phyloP scores from a whole-genome alignment of 1,140 invertebrate genomes.

The Maniola jurtina region DNA sequence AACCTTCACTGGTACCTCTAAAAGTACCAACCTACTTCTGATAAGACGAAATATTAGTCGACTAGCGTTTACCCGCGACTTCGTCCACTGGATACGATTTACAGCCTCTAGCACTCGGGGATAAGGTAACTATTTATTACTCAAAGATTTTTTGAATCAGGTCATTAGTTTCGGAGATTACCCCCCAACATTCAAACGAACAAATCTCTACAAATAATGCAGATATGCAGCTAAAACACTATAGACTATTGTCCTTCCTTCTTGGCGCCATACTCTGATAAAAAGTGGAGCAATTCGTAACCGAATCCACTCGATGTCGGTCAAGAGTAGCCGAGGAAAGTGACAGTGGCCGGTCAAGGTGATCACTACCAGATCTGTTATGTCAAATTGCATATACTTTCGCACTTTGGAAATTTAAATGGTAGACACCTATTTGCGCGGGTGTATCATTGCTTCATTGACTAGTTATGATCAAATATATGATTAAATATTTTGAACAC shows the following conservation, averaged over 20 bases:
- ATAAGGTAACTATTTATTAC: too few relatives aligned
- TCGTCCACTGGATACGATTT: too few relatives aligned
- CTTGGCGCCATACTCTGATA: conserved; percentile 6
- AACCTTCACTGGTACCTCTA: too few relatives aligned
- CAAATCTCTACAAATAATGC: too few relatives aligned
- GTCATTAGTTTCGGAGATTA: too few relatives aligned
- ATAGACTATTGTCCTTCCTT: neutral
- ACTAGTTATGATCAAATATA: neutral
- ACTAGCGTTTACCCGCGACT: too few relatives aligned
- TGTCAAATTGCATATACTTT: conserved; percentile 16
- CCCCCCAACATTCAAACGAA: too few relatives aligned
- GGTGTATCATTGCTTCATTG: neutral
- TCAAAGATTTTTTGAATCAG: too few relatives aligned
- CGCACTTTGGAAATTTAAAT: conserved; percentile 14
- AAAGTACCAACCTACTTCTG: too few relatives aligned
- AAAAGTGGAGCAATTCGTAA: conserved; percentile 18
- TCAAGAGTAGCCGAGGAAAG: conserved; percentile 33
- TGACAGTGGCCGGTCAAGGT: conserved; percentile 37
- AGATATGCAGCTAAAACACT: neutral
- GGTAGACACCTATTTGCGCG: neutral
- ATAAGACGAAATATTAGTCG: too few relatives aligned
- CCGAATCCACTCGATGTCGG: conserved; percentile 20
- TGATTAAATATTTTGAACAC: neutral
- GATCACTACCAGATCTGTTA: conserved; percentile 4
- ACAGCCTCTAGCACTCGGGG: too few relatives aligned